Evolutionary conservation across 92 coral and sea anemone species (phyloP).

Genomic region (Bergia sp.): DNA sequence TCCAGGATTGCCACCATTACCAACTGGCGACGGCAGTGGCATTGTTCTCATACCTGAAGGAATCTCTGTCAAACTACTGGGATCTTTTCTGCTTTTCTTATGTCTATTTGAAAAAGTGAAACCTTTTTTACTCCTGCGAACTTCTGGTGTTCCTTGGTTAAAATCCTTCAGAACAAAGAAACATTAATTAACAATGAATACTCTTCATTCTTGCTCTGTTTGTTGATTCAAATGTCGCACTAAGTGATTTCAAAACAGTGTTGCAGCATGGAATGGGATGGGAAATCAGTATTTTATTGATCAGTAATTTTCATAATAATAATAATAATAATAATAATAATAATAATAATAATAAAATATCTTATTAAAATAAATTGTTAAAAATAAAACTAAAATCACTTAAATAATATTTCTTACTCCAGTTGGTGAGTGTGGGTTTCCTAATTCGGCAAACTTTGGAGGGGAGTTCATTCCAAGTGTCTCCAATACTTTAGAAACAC

Average conservation of each 20-base stretch:
- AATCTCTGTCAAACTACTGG: background rate
- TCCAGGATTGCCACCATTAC: constrained; percentile 19
- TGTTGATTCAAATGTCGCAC: no score
- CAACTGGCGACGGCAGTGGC: background rate
- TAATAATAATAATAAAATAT: no score
- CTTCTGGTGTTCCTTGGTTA: constrained; percentile 78
- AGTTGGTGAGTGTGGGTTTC: constrained; percentile 55
- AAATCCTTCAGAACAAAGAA: constrained; percentile 60
- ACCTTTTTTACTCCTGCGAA: constrained; percentile 59
- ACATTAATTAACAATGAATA: background rate
- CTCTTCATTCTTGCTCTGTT: no score
- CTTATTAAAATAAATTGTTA: no score
- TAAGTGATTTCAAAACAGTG: background rate
- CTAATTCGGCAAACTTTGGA: constrained; percentile 77
- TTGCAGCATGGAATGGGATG: no score
- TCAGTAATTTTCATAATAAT: no score
- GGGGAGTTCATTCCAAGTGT: constrained; percentile 67
- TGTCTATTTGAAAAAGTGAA: constrained; percentile 53
- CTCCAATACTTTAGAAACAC: constrained; percentile 60
- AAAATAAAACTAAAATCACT: background rate
- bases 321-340: no score
- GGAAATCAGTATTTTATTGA: no score
- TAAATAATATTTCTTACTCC: constrained; percentile 53
- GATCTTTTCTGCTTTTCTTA: constrained; percentile 36
- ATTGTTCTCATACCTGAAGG: background rate